phyloP scores from a whole-genome alignment of 2,797 vertebrate genomes.

The Gymnoscopelus microlampas region DNA sequence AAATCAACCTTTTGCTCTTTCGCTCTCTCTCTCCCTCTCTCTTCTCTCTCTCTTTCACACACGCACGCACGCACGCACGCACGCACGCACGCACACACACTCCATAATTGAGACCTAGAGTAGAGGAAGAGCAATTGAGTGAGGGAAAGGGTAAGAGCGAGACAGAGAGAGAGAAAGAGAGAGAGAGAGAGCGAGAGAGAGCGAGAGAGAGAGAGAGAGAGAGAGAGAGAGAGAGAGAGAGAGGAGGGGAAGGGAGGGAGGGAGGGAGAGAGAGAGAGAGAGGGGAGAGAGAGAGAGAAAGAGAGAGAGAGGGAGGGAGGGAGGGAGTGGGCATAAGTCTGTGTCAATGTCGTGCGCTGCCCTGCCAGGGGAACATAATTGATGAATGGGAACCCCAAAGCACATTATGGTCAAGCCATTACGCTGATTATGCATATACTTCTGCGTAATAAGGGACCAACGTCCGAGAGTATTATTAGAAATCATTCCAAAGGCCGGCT shows the following conservation, averaged over 20 bases:
- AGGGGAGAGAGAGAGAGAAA: not conserved
- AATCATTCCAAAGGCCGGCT: conserved; percentile 5
- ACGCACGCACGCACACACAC: not conserved
- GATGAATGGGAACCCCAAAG: conserved; percentile 15
- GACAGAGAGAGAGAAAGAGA: not conserved
- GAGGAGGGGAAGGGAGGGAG: no score
- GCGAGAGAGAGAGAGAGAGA: not conserved
- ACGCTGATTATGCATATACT: conserved; percentile 2
- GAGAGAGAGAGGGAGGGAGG: not conserved
- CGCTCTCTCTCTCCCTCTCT: no score
- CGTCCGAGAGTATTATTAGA: not conserved
- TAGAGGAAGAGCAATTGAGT: conserved; percentile 3
- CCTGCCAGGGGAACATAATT: conserved; percentile 11
- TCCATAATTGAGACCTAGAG: not conserved
- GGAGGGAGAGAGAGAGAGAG: no score
- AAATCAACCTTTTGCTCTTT: no score
- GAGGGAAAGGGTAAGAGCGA: conserved; percentile 3
- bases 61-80: not conserved
- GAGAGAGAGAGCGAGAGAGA: not conserved
- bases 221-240: not conserved
- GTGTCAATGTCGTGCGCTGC: not conserved
- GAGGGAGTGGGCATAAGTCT: not conserved
- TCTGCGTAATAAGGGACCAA: conserved; percentile 20
- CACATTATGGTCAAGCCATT: conserved; percentile 11
- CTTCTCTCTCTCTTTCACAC: no score